Base-by-base conservation (phyloP, 2,113 vertebrate species). In the Channa argus region DNA sequence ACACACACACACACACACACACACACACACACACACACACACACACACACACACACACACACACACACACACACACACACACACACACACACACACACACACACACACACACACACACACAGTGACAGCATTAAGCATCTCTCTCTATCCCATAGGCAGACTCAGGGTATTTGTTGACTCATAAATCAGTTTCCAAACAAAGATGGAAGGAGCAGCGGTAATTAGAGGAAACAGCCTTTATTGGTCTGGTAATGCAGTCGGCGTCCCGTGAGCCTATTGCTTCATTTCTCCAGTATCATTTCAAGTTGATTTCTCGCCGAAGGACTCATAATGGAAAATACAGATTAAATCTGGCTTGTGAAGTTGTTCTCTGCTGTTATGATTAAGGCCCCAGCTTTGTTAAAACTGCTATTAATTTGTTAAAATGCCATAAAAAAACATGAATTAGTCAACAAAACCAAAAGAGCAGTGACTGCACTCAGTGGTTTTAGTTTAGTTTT, bases 201-300 rank as follows among this genome's bases (percentile, higher is more conserved):
- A 77, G 74, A 45, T 9, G 41, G 33, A 55, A 12, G 33, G 6
- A 63, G 74, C 66, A 37, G 71, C 56, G 62, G 38, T 84, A 77
- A 88, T 86, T 86, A 86, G 78, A 46, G 81, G 69, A 77, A 63
- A 62, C 39, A 15, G 61, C 50, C 60, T 77, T 74, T 86, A 77
- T 83, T 81, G 71, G 70, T 46, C 44, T 62, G 65, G 53, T 81
- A 63, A 70, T 79, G 63, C 50, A 43, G 63, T 65, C 24, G 5
- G 1, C 12, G 13, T 85, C 77, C 65, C 71, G 0, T 4, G 61
- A 73, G 82, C 71, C 58, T 64, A 71, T 74, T 75, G 70, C 85
- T 83, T 62, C 39, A 52, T 14, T 24, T 77, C 80, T 64, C 41
- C 8, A 15, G 33, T 41, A 58, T 77, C 65, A 54, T 8, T 72